Base-by-base conservation (phyloP, 1,140 invertebrate species). In the Adelges cooleyi region DNA sequence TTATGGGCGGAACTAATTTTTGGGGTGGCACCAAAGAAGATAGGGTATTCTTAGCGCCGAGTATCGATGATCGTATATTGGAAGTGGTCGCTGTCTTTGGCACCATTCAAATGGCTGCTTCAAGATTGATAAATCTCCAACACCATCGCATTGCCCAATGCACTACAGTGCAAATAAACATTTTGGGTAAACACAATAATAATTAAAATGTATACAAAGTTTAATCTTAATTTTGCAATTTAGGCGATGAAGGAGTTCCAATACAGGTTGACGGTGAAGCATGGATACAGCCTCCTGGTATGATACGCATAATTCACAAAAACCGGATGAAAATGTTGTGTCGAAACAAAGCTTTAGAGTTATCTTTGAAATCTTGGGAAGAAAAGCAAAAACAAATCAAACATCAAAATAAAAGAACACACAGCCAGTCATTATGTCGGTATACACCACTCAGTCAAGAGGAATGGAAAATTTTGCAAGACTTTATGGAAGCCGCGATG, bases 1-100 rank as follows among this genome's bases (percentile, higher is more conserved):
- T 96, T 75, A 94, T 95, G 86, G 95, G 95, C 9, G 95, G 95
- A 33, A 94, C 92, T n/a, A 97, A 97, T 75, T 98, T 98, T 74
- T 98, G 95, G 95, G 94, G 93, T 66, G 89, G 89, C 2, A 86
- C 84, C 6, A 90, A 92, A 73, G 88, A 88, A 70, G 90, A 91
- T 69, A 90, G 92, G 69, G 79, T 89, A 15, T 95, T 94, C 72
- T 75, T 92, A 13, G 84, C 88, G 1, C 91, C 90, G 1, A 89
- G 87, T 4, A 92, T 95, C 71, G 93, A 97, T 76, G 93, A 97
- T 77, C 83, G 89, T 52, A 87, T 96, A 53, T 77, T 97, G 8
- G 90, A 96, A 80, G 94, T 98, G 15, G 92, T 98, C 3, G 93
- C 93, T 11, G 92, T 97, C 0, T 97, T 96, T 76, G 93, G 93